Conservation (phyloP, 1,140 invertebrate genomes). For the Drosophila lini region DNA sequence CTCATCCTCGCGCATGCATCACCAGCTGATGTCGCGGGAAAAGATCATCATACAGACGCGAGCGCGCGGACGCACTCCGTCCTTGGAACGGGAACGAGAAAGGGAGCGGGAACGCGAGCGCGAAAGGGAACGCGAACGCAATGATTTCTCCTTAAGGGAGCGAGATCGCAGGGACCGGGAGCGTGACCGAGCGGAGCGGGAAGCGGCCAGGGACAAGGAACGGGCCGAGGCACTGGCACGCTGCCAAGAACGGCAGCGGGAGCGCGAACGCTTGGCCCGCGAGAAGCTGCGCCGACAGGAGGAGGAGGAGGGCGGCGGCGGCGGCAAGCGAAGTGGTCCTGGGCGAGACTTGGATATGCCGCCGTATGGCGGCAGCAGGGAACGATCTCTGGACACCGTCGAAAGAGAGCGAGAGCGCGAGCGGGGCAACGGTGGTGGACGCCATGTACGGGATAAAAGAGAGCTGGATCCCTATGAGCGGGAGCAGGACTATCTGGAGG, state of each 20-base stretch:
- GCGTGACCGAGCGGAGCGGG: conserved; percentile 77
- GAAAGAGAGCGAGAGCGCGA: conserved; percentile 47
- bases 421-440: conserved; percentile 18
- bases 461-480: conserved; percentile 75
- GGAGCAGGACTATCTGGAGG: conserved; percentile 75
- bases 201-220: conserved; percentile 86
- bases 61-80: conserved; percentile 72
- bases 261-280: conserved; percentile 86
- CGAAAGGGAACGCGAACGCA: conserved; percentile 85
- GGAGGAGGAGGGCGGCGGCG: conserved; percentile 68
- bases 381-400: conserved; percentile 73
- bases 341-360: conserved; percentile 71
- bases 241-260: conserved; percentile 86
- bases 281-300: conserved; percentile 84
- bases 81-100: conserved; percentile 67
- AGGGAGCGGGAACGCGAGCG: conserved; percentile 78
- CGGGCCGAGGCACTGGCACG: conserved; percentile 86
- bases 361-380: conserved; percentile 66
- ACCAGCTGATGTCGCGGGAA: conserved; percentile 76
- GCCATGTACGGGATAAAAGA: conserved; percentile 60
- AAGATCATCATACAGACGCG: conserved; percentile 82
- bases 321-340: conserved; percentile 51
- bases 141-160: conserved; percentile 75
- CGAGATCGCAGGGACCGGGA: conserved; percentile 76
- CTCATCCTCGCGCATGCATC: conserved; percentile 73